Percentiles rank a stretch among this genome's conserved stretches.
Conservation (phyloP, 35 echinoderm and acorn worm genomes). For the Holothuria glaberrima region DNA sequence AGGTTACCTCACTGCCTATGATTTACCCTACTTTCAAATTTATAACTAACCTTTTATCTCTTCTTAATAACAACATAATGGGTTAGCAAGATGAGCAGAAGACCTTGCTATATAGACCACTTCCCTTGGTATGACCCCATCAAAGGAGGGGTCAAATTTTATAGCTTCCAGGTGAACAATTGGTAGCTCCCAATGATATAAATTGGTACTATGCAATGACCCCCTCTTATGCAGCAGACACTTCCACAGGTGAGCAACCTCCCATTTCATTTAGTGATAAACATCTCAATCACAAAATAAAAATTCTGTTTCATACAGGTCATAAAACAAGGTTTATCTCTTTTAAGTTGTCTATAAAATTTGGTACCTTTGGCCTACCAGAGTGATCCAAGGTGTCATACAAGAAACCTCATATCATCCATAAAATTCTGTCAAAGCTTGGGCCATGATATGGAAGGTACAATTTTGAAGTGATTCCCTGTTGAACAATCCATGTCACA, state of each 20-base stretch:
- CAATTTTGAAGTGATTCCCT: too few relatives aligned
- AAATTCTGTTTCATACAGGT: background rate
- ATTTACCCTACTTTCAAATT: too few relatives aligned
- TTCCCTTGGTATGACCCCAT: slow-evolving; percentile 2
- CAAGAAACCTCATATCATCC: too few relatives aligned
- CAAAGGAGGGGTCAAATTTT: slow-evolving; percentile 11
- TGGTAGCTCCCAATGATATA: too few relatives aligned
- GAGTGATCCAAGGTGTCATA: too few relatives aligned
- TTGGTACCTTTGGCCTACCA: slow-evolving; percentile 2
- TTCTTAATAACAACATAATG: slow-evolving; percentile 16
- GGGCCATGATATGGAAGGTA: too few relatives aligned
- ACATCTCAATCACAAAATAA: slow-evolving; percentile 3
- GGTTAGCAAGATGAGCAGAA: background rate
- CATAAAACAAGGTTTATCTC: slow-evolving; percentile 20
- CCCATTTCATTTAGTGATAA: slow-evolving; percentile 23
- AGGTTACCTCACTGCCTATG: too few relatives aligned
- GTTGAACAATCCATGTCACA: too few relatives aligned
- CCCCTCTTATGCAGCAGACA: background rate
- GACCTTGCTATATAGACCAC: background rate
- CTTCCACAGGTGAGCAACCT: slow-evolving; percentile 13
- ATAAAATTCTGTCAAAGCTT: too few relatives aligned
- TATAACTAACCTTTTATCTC: background rate
- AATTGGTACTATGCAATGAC: too few relatives aligned
- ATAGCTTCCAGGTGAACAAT: slow-evolving; percentile 45
- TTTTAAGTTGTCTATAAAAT: background rate